These are phyloP conservation scores for Steinernema khuongi DNA, from an alignment of 1,140 invertebrate genomes.

Conservation along the genomic window DNA sequence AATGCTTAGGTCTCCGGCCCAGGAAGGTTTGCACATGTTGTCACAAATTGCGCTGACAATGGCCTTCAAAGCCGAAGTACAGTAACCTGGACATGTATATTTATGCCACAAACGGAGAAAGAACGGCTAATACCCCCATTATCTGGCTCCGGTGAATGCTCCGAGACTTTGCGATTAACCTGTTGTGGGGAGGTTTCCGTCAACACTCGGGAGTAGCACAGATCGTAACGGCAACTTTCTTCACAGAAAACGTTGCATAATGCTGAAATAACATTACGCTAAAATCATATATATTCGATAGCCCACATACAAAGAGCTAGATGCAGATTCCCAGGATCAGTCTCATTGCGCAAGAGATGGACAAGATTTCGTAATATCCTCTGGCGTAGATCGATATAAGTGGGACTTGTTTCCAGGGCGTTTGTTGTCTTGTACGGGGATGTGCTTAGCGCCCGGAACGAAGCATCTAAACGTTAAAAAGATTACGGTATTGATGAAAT, in stretches of 20 bases:
- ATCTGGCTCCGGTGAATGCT: background rate
- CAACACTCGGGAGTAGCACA: conserved; percentile 22
- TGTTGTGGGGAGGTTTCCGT: background rate
- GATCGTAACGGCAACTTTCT: conserved; percentile 47
- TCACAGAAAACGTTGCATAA: conserved; percentile 45
- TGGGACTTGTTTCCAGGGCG: conserved; percentile 48
- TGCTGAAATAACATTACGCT: conserved; percentile 9
- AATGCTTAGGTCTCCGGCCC: conserved; percentile 44
- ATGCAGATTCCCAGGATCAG: conserved; percentile 79
- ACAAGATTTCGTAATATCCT: conserved; percentile 77
- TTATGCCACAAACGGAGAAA: background rate
- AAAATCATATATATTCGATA: conserved; percentile 27
- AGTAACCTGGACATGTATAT: background rate
- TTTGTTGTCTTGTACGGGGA: conserved; percentile 5
- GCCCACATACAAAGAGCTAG: conserved; percentile 71
- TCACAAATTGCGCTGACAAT: conserved; percentile 54
- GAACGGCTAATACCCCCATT: background rate
- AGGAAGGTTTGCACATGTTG: conserved; percentile 49
- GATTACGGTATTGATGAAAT: background rate
- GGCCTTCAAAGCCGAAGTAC: conserved; percentile 17
- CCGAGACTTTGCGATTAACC: background rate
- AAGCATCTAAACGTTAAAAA: background rate
- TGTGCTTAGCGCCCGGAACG: conserved; percentile 23
- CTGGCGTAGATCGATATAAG: conserved; percentile 74
- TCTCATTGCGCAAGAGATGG: conserved; percentile 77